Evolutionary conservation across 2,113 vertebrate genomes (phyloP), one percentile per base, ranked within the genome.

Genomic region (Notarius quadriscutis): DNA sequence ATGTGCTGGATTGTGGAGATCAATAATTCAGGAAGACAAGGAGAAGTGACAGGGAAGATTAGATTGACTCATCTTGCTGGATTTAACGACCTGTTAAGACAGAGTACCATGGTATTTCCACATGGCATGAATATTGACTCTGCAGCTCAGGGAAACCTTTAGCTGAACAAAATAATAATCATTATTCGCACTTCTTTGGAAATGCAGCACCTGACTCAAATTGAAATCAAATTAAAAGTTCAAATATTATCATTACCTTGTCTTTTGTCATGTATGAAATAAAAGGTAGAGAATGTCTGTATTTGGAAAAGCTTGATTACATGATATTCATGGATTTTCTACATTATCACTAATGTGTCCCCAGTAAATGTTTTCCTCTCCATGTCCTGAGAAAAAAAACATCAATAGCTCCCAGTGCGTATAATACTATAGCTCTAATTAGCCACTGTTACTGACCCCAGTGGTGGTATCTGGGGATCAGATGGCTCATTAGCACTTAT

Each of bases 51-150:
- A 69, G 4, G 67, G 86, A 41, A 72, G 72, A 48, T 74, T 30
- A 81, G 79, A 14, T 27, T 50, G 55, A 50, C 62, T 87, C 65
- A 87, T 82, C 53, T 60, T 30, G 7, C 53, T 30, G 55, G 65
- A 62, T 82, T 83, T 87, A 82, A 87, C 8, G 79, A 74, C 34
- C 41, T 60, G 41, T 57, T 82, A 50, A 74, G 79, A 62, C 79
- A 22, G 57, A 82, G 67, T 22, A 58, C 75, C 18, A 15, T 74
- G 55, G 17, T 81, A 58, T 74, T 87, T 87, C 55, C n/a, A 63
- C 67, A 87, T 81, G 85, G 60, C 85, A 60, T 51, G 20, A 83
- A 30, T 62, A 87, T 83, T 75, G 77, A 82, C 41, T 57, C 27
- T 0, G 62, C 7, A 7, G n/a, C 50, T 55, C 50, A n/a, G n/a